Percentiles rank a stretch among this genome's conserved stretches.
These are phyloP conservation scores for Tuberolachnus salignus DNA, from an alignment of 2,888 invertebrate species.

Conservation along the genomic window DNA sequence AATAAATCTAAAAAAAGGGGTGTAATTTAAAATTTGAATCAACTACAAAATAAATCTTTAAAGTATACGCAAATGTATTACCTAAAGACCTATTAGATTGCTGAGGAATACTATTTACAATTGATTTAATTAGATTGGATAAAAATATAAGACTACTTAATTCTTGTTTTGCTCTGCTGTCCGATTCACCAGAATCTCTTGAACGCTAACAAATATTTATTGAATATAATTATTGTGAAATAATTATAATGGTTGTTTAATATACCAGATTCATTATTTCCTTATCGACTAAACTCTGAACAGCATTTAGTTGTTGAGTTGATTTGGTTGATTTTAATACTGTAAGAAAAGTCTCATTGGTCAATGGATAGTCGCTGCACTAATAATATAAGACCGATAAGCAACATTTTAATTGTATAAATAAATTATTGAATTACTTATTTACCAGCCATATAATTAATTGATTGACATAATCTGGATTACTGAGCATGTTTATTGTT, in stretches of 20 bases:
- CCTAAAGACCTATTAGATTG: slow-evolving; percentile 46
- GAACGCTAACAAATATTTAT: slow-evolving; percentile 34
- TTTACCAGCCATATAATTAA: slow-evolving; percentile 85
- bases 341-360: slow-evolving; percentile 83
- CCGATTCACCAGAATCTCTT: slow-evolving; percentile 64
- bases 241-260: slow-evolving; percentile 15
- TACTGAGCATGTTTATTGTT: slow-evolving; percentile 74
- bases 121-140: slow-evolving; percentile 51
- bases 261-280: slow-evolving; percentile 78
- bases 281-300: slow-evolving; percentile 77
- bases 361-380: slow-evolving; percentile 79
- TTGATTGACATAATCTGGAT: slow-evolving; percentile 92
- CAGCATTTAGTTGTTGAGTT: slow-evolving; percentile 82
- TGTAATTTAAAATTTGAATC: too few species aligned
- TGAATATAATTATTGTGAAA: not conserved
- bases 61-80: not conserved
- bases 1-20: slow-evolving; percentile 35
- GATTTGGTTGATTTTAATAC: slow-evolving; percentile 80
- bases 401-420: too few species aligned
- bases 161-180: slow-evolving; percentile 59
- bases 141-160: slow-evolving; percentile 50
- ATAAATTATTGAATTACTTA: slow-evolving; percentile 58
- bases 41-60: not conserved
- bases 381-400: slow-evolving; percentile 63
- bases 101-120: slow-evolving; percentile 42